Evolutionary conservation across 2,797 vertebrate genomes (phyloP).

Genomic region (Monodelphis domestica): DNA sequence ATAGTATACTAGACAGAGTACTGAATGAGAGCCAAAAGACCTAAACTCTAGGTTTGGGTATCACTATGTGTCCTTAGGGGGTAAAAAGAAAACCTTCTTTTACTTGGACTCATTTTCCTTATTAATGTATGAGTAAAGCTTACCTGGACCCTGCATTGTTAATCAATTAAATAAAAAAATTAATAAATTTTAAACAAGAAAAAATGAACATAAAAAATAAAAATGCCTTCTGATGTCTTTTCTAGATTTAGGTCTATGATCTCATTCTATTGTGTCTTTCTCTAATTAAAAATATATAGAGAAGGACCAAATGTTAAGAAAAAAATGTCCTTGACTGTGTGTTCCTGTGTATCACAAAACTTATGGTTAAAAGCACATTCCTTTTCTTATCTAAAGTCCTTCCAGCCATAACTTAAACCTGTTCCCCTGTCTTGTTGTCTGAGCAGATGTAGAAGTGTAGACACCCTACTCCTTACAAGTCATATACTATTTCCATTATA

Average conservation of each 20-base stretch:
- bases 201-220: too few species aligned
- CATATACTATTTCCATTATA: conserved; percentile 12
- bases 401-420: conserved; percentile 40
- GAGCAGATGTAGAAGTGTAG: conserved; percentile 29
- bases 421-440: conserved; percentile 32
- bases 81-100: too few species aligned
- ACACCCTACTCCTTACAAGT: not conserved
- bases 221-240: not conserved
- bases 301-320: not conserved
- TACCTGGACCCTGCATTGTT: too few species aligned
- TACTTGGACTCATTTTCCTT: too few species aligned
- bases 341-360: conserved; percentile 30
- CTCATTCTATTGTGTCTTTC: not conserved
- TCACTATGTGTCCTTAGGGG: too few species aligned
- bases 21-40: too few species aligned
- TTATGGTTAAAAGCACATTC: conserved; percentile 41
- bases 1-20: too few species aligned
- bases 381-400: conserved; percentile 54
- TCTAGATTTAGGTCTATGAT: not conserved
- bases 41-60: too few species aligned
- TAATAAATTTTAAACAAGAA: too few species aligned
- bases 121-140: too few species aligned
- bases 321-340: conserved; percentile 18
- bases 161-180: too few species aligned
- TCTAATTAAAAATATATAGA: not conserved